These are phyloP conservation scores for Aplysia californica DNA, from an alignment of 1,140 invertebrate genomes.

Conservation along the genomic window DNA sequence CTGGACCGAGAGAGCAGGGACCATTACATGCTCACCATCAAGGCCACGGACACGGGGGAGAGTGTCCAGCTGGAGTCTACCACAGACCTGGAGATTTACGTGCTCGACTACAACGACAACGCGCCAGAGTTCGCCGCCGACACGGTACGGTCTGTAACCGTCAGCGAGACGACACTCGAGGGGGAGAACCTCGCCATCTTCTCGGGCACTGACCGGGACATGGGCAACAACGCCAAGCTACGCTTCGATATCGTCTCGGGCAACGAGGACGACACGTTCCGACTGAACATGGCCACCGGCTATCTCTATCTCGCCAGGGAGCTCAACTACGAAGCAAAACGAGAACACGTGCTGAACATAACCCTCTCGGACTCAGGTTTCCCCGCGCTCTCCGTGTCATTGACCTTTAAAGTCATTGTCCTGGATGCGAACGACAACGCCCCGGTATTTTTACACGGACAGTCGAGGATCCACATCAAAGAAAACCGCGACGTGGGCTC, in stretches of 20 bases:
- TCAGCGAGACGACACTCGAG: constrained; percentile 39
- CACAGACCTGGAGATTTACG: constrained; percentile 78
- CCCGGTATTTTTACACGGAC: constrained; percentile 77
- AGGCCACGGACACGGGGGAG: constrained; percentile 86
- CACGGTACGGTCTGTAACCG: constrained; percentile 27
- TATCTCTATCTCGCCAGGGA: constrained; percentile 83
- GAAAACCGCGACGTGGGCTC: constrained; percentile 74
- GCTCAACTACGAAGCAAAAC: constrained; percentile 89
- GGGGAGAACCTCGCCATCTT: constrained; percentile 52
- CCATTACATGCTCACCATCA: constrained; percentile 49
- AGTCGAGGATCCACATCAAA: constrained; percentile 91
- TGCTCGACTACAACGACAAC: constrained; percentile 95
- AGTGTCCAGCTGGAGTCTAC: constrained; percentile 71
- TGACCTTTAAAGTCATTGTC: constrained; percentile 50
- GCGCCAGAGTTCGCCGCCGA: constrained; percentile 72
- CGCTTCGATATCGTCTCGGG: constrained; percentile 90
- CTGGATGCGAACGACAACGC: constrained; percentile 94
- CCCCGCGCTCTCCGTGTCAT: constrained; percentile 68
- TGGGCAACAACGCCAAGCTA: constrained; percentile 73
- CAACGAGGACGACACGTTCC: constrained; percentile 87
- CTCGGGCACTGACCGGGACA: constrained; percentile 63
- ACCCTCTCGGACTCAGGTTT: constrained; percentile 77
- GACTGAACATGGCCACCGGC: constrained; percentile 84
- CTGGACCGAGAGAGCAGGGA: constrained; percentile 84
- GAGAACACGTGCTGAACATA: constrained; percentile 82